phyloP scores from a whole-genome alignment of 2,113 vertebrate species.

The Protomyctophum bolini region DNA sequence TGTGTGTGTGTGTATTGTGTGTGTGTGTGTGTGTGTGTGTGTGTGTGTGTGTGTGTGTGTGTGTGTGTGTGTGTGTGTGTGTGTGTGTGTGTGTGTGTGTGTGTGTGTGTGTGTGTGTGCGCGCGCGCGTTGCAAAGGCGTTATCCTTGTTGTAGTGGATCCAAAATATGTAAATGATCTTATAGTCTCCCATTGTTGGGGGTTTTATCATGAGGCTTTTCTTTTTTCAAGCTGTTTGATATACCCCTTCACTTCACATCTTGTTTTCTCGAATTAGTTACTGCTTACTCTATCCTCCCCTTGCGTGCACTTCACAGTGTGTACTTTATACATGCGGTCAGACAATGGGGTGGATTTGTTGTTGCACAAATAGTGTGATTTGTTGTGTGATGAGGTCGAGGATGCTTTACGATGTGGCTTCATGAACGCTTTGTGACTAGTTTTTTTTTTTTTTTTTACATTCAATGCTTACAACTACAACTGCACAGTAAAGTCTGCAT shows the following conservation, averaged over 20 bases:
- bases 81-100: conserved; percentile 15
- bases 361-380: neutral
- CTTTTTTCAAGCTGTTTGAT: neutral
- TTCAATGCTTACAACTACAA: too few relatives aligned
- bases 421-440: too few relatives aligned
- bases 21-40: neutral
- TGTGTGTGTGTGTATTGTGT: conserved; percentile 26
- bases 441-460: too few relatives aligned
- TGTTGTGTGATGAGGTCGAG: neutral
- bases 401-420: too few relatives aligned
- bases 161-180: neutral
- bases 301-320: too few relatives aligned
- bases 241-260: neutral
- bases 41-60: neutral
- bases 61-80: neutral
- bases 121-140: neutral
- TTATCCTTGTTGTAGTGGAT: neutral
- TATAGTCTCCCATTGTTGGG: neutral
- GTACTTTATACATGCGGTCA: too few relatives aligned
- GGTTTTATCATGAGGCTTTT: neutral
- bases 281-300: too few relatives aligned
- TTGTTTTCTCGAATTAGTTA: neutral
- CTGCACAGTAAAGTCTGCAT: too few relatives aligned
- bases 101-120: neutral
- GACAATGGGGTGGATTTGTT: too few relatives aligned